Evolutionary conservation across 1,140 invertebrate species (phyloP).

Genomic region (Atta colombica): DNA sequence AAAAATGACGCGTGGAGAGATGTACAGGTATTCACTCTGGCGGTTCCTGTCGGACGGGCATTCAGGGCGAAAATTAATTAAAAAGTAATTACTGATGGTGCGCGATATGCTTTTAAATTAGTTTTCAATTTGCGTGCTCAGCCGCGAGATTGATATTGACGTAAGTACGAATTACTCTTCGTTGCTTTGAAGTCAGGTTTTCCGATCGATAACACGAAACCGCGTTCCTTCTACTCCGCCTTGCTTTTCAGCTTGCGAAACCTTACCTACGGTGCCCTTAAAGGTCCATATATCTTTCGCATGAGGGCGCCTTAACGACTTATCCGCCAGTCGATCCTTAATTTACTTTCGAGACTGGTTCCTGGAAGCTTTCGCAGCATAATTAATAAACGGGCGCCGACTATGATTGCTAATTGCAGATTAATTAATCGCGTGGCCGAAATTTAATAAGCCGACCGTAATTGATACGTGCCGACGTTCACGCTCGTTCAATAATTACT

Average conservation of each 20-base stretch:
- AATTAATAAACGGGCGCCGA: slow-evolving; percentile 67
- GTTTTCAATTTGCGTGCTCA: slow-evolving; percentile 58
- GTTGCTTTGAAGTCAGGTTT: slow-evolving; percentile 62
- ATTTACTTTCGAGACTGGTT: slow-evolving; percentile 67
- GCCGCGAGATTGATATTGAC: slow-evolving; percentile 60
- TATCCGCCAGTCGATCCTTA: slow-evolving; percentile 57
- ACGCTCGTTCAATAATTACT: slow-evolving; percentile 59
- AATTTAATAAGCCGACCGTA: slow-evolving; percentile 54
- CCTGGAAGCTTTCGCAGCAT: slow-evolving; percentile 63
- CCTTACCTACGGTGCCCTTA: slow-evolving; percentile 19
- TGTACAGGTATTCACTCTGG: slow-evolving; percentile 18
- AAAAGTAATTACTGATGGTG: slow-evolving; percentile 61
- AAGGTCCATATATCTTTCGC: slow-evolving; percentile 60
- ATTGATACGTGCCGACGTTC: slow-evolving; percentile 53
- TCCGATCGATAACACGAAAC: slow-evolving; percentile 60
- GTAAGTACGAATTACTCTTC: slow-evolving; percentile 60
- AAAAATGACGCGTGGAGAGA: slow-evolving; percentile 47
- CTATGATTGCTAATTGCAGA: slow-evolving; percentile 62
- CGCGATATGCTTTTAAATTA: slow-evolving; percentile 61
- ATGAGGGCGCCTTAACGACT: slow-evolving; percentile 67
- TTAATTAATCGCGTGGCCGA: slow-evolving; percentile 66
- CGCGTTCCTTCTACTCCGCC: neutral
- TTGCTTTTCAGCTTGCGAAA: slow-evolving; percentile 40
- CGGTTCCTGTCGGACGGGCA: slow-evolving; percentile 30
- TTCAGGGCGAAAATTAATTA: slow-evolving; percentile 54